Base-by-base conservation (phyloP, 2,113 vertebrate species). In the Oxygymnocypris stewartii region DNA sequence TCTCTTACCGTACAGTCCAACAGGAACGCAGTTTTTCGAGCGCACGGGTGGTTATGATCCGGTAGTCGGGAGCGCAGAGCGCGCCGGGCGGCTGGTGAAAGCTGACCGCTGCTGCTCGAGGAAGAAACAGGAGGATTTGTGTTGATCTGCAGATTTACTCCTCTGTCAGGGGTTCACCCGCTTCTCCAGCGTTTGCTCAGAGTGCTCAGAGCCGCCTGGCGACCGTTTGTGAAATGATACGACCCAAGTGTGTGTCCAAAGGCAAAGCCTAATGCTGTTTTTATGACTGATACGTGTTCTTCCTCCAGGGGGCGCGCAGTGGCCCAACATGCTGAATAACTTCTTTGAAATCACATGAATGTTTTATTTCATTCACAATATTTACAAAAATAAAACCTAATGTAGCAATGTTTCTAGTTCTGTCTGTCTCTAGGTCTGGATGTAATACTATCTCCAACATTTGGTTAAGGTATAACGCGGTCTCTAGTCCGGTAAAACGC, bases 71-170 rank as follows among this genome's bases (percentile, higher is more conserved):
- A 76, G 84, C 20, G 84, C 42, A 44, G 78, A 20, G 31, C 59
- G 80, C 86, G 81, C 40, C 44, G 84, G 54, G 84, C 73, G 84
- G 57, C 54, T 80, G 57, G 6, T 59, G 54, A 73, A 54, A 67
- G 49, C 31, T 85, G 28, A 84, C 35, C 25, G 57, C 76, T 76
- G 61, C 78, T 78, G 61, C 25, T 59, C 65, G 79, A 40, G 11
- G 5, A 4, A 9, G 42, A 42, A 51, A 75, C 25, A 44, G 59
- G 28, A 54, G 83, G 57, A 80, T 84, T 74, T 35, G 69, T 76
- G 85, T 81, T 82, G 25, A 81, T 63, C 67, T 83, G 85, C 82
- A 74, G 77, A 82, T 82, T 80, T 25, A 84, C 78, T 84, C 85
- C 84, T 88, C 87, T 76, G 69, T 85, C 86, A 87, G 83, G 47